Evolutionary conservation across 2,113 vertebrate species (phyloP), one percentile per base, ranked within the genome.

Genomic region (Columba livia): DNA sequence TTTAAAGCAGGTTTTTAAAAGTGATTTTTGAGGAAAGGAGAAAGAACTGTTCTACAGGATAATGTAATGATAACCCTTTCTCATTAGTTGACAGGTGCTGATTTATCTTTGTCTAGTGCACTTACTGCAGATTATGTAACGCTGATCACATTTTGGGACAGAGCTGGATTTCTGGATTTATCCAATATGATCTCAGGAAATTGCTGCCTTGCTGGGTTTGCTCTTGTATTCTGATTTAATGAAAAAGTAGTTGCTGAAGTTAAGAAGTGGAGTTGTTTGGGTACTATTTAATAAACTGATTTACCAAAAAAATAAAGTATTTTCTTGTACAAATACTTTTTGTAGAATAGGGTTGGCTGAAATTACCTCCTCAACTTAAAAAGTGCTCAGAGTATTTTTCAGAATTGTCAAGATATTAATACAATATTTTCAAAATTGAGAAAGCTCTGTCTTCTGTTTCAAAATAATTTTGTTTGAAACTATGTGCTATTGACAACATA

Each of bases 131-230:
- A 61, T 93, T 83, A 88, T 88, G 31, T 88, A 94, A 91, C 3
- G 11, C 50, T 71, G 53, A 67, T 78, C 79, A 12, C 93, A 89
- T 89, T 92, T 81, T 69, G 85, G 61, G 72, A 50, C 38, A 75
- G 61, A 81, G n/a, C 24, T 85, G 28, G 32, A 50, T 96, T 88
- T 96, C 67, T 93, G 73, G 38, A 47, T 94, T 90, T 96, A 83
- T 80, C 70, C 53, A 80, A 17, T 65, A 81, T 8, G 20, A 19
- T 78, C 21, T 92, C 38, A 62, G 57, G 60, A 94, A 89, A 72
- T 18, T 57, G 26, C 38, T 91, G n/a, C 61, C 31, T 75, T 92
- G 18, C 20, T 72, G 38, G 5, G 11, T 83, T 96, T 79, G 38
- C 34, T 85, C 28, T 86, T 93, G 51, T 64, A 78, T 73, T 95